Evolutionary conservation across 2,888 invertebrate genomes (phyloP), one percentile per base, ranked within the genome.

Genomic region (Pecten maximus): DNA sequence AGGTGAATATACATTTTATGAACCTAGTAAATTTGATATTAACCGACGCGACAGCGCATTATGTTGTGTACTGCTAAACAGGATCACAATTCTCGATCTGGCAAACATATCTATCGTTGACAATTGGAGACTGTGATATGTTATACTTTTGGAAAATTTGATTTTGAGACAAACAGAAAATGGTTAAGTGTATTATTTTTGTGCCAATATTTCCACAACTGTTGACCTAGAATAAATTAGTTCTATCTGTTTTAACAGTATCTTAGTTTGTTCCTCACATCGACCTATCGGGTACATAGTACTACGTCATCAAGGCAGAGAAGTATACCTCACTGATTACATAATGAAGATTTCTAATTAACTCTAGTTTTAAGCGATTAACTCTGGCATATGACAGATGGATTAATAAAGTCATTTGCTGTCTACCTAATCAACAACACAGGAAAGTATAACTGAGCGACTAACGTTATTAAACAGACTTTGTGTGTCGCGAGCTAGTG

Each of bases 351-450:
- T 74, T 74, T 8, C 74, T 74, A 74, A 74, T 74, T 74, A 74
- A 35, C 16, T 74, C 74, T 35, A 74, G 74, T 74, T 74, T 74
- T 74, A 35, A 28, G 74, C 74, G 74, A 74, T 74, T 74, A 74
- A 74, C 23, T 74, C 35, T 74, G 74, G 74, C 74, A 74, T 74
- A 74, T 74, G 74, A 74, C 74, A 74, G 74, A 74, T 74, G 74
- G 74, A 74, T 74, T 74, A 74, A 74, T 74, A 74, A 74, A 74
- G 74, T 35, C 74, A 35, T 35, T 74, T 74, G 4, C 74, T 74
- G 28, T 74, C 74, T 74, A 74, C 74, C 74, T 74, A 74, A 74
- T 74, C 35, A 74, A 74, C 74, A 74, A 74, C 74, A 74, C 74
- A 74, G 15, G 74, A 74, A 74, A 74, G 16, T 15, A 10, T 74